Base-by-base conservation (phyloP, 2,797 vertebrate species). In the Acrossocheilus fasciatus region DNA sequence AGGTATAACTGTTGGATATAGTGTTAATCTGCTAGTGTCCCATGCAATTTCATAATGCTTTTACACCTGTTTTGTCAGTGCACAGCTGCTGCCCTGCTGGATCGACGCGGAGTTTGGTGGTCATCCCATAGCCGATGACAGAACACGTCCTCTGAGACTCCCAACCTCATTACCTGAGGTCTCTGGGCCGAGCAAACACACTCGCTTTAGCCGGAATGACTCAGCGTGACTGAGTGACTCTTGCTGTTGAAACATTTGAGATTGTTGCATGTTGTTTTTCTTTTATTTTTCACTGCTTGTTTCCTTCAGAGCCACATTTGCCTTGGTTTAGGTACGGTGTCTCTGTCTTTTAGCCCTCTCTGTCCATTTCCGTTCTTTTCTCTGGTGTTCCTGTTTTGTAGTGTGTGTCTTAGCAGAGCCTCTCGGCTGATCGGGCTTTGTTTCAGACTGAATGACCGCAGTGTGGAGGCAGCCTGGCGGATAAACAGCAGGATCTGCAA, bases 381-480 rank as follows among this genome's bases (percentile, higher is more conserved):
- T 81, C 52, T 62, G 64, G 30, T 66, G 69, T 73, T 81, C 54
- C 47, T 64, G 26, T 41, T 85, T 68, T 83, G 52, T 83, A 69
- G 73, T 77, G 62, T 17, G 34, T 66, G n/a, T 83, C 59, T 41
- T 85, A 52, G 26, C 72, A 47, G 54, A 78, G 68, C 9, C 70
- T 68, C 66, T 82, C 20, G 80, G 82, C 79, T 74, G 83, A 83
- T 70, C 64, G 4, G 54, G 26, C 82, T 85, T 87, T 89, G 78
- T 88, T 88, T 86, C 62, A 18, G 54, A 11, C 73, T 88, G 72
- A 87, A 85, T 78, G 81, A 86, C 82, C 78, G 12, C 88, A 81
- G 87, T 85, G 57, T 85, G 81, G 50, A 87, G 81, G 78, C 88
- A 77, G 64, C 75, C 85, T 87, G 88, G 76, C 59, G 59, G 86